Conservation (phyloP, 2,888 invertebrate genomes). For the Pristionchus maxplancki region DNA sequence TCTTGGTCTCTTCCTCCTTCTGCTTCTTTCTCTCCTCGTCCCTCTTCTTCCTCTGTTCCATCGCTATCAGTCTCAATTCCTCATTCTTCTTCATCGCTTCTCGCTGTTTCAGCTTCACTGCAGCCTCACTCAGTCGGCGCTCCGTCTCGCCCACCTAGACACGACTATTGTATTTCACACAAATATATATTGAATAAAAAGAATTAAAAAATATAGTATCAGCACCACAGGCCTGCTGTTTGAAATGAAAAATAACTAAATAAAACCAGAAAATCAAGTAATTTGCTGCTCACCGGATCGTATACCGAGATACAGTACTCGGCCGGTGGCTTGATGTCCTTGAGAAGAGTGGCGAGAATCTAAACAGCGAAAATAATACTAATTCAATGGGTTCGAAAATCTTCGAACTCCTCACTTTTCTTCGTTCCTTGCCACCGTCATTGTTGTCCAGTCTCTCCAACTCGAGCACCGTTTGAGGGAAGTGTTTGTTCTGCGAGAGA, state of each 20-base stretch:
- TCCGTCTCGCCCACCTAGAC: slow-evolving; percentile 55
- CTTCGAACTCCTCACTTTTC: slow-evolving; percentile 32
- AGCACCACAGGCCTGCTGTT: neutral
- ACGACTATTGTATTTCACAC: neutral
- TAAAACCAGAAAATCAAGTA: no score
- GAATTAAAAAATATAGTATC: neutral
- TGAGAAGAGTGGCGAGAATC: slow-evolving; percentile 53
- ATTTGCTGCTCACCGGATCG: slow-evolving; percentile 56
- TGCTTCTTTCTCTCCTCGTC: slow-evolving; percentile 44
- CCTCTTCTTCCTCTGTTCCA: slow-evolving; percentile 51
- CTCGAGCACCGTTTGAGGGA: slow-evolving; percentile 53
- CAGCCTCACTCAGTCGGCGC: slow-evolving; percentile 39
- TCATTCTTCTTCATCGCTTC: slow-evolving; percentile 50
- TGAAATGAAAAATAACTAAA: neutral
- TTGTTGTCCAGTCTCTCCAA: slow-evolving; percentile 51
- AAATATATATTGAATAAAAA: neutral
- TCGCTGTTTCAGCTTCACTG: slow-evolving; percentile 1
- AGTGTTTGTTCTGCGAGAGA: slow-evolving; percentile 58
- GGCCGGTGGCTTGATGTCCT: slow-evolving; percentile 56
- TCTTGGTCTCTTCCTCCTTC: neutral
- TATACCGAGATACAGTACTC: slow-evolving; percentile 63
- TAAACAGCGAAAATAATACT: neutral
- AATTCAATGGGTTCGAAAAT: neutral
- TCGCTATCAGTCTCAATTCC: slow-evolving; percentile 47
- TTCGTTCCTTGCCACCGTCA: slow-evolving; percentile 52